phyloP scores from a whole-genome alignment of 2,888 invertebrate species.

The Tetranychus piercei region DNA sequence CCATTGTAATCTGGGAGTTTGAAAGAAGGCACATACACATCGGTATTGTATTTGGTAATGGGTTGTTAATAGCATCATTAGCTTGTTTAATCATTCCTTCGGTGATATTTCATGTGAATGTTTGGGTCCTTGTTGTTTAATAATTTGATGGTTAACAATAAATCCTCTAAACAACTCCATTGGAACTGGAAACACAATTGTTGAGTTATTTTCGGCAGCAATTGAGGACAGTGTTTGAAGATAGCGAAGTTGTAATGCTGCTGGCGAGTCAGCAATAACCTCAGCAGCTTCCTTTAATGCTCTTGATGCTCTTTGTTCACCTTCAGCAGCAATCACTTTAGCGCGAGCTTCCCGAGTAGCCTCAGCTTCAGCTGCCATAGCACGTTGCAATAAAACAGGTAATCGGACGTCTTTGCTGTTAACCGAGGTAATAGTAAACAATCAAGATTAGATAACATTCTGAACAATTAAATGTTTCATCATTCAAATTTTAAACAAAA shows the following conservation, averaged over 20 bases:
- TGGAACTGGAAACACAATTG: constrained; percentile 56
- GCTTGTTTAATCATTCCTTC: background rate
- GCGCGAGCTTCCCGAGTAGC: constrained; percentile 7
- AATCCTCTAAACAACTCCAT: constrained; percentile 10
- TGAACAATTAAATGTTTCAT: background rate
- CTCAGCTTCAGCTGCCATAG: constrained; percentile 9
- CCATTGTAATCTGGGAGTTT: background rate
- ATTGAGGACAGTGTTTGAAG: constrained; percentile 75
- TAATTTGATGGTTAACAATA: background rate
- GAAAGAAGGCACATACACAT: background rate
- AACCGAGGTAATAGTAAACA: background rate
- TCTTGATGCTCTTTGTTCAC: constrained; percentile 76
- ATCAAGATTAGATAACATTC: background rate
- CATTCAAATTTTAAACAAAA: no score
- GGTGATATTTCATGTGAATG: background rate
- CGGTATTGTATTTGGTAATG: background rate
- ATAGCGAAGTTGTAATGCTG: constrained; percentile 39
- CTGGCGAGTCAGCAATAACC: constrained; percentile 34
- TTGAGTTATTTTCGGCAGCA: constrained; percentile 83
- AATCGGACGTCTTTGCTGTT: constrained; percentile 3
- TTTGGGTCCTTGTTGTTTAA: background rate
- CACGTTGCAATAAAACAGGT: constrained; percentile 1
- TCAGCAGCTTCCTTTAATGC: constrained; percentile 37
- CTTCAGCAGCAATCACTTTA: constrained; percentile 53
- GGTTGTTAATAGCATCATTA: background rate